These are phyloP conservation scores for Brachionus koreanus DNA, from an alignment of 1,140 invertebrate species.

Conservation along the genomic window DNA sequence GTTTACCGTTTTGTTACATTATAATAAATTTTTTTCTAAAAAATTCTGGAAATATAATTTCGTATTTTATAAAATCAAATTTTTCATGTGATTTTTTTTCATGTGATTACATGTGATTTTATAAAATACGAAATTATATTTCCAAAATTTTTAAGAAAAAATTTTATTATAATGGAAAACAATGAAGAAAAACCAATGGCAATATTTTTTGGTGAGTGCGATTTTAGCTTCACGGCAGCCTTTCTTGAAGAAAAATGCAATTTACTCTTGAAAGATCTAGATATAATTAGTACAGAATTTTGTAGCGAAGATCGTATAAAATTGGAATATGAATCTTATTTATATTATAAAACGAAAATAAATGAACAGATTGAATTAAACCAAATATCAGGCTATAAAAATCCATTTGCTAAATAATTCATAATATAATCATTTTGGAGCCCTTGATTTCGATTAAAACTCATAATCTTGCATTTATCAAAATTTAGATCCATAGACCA, in stretches of 20 bases:
- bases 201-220: neutral
- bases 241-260: neutral
- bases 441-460: no score
- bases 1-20: no score
- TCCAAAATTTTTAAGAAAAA: neutral
- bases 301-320: neutral
- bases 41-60: no score
- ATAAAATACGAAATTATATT: neutral
- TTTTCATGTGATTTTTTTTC: neutral
- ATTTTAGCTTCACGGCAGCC: neutral
- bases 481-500: no score
- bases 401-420: no score
- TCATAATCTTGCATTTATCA: no score
- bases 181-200: neutral
- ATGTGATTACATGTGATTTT: no score
- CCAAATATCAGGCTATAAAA: no score
- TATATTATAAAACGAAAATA: neutral
- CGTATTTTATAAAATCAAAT: neutral
- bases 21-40: no score
- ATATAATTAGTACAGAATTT: neutral
- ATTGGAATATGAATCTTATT: neutral
- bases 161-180: neutral
- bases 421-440: no score
- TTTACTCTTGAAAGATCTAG: neutral
- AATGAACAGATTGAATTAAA: neutral